These are phyloP conservation scores for Drosophila virilis DNA, from an alignment of 1,140 invertebrate genomes.

Conservation along the genomic window DNA sequence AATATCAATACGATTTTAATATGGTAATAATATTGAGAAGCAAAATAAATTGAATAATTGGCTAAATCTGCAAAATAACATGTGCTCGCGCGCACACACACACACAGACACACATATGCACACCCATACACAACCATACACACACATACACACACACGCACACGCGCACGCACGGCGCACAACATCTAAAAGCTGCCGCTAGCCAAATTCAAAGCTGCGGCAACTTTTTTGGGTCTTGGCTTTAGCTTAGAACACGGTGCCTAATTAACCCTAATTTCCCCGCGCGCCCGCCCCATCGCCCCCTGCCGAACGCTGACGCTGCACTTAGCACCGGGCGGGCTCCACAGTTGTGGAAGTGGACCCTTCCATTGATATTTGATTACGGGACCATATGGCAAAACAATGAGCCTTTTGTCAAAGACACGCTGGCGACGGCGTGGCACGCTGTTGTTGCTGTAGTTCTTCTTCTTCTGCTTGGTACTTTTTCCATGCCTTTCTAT, in stretches of 20 bases:
- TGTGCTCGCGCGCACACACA: background rate
- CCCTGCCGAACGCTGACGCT: slow-evolving; percentile 14
- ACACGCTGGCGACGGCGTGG: background rate
- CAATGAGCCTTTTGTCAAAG: slow-evolving; percentile 57
- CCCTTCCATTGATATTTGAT: slow-evolving; percentile 62
- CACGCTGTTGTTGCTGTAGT: background rate
- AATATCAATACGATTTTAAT: background rate
- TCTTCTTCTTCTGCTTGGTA: background rate
- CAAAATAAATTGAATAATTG: slow-evolving; percentile 2
- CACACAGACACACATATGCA: too few species aligned
- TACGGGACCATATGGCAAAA: slow-evolving; percentile 42
- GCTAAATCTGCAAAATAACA: slow-evolving; percentile 8
- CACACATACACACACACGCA: background rate
- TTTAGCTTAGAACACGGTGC: background rate
- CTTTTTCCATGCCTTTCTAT: background rate
- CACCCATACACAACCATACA: background rate
- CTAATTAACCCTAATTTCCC: background rate
- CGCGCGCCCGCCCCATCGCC: too few species aligned
- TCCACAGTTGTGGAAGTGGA: background rate
- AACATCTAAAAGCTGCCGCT: background rate
- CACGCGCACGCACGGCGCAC: background rate
- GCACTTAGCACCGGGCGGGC: slow-evolving; percentile 1
- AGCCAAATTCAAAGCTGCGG: slow-evolving; percentile 2
- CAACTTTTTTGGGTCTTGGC: background rate
- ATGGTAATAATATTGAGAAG: background rate